Percentiles rank a stretch among this genome's conserved stretches.
phyloP scores from a whole-genome alignment of 1,140 invertebrate species.

The Acarapis woodi region DNA sequence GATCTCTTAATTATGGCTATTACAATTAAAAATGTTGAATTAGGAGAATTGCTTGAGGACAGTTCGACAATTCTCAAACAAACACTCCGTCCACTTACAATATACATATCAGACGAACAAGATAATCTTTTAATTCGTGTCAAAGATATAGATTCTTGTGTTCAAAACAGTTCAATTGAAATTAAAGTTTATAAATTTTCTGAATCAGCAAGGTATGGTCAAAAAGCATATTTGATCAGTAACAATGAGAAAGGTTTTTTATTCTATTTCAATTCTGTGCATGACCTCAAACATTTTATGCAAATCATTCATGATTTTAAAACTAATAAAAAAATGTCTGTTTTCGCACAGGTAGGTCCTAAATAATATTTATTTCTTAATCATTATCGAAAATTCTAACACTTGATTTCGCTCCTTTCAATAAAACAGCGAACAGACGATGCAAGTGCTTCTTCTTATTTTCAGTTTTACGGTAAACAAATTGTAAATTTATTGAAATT shows the following conservation, averaged over 20 bases:
- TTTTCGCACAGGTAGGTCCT: no score
- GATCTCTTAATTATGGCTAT: no score
- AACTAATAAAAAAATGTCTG: constrained; percentile 23
- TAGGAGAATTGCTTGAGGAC: constrained; percentile 3
- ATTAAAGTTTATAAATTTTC: constrained; percentile 11
- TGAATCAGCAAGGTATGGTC: constrained; percentile 10
- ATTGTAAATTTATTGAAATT: background rate
- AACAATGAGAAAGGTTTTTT: constrained; percentile 7
- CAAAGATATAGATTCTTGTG: constrained; percentile 5
- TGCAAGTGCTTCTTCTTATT: constrained; percentile 88
- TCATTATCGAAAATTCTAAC: no score
- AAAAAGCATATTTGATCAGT: constrained; percentile 10
- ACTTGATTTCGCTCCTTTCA: no score
- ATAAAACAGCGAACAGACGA: constrained; percentile 88
- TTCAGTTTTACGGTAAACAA: constrained; percentile 23
- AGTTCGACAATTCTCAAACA: background rate
- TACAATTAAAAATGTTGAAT: constrained; percentile 2
- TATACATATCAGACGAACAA: constrained; percentile 11
- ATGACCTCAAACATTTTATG: constrained; percentile 2
- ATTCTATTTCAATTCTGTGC: constrained; percentile 7
- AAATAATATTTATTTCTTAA: no score
- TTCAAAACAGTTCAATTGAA: constrained; percentile 4
- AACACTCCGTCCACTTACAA: constrained; percentile 5
- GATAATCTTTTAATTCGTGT: constrained; percentile 11
- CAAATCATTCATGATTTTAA: constrained; percentile 12